Evolutionary conservation across 2,113 vertebrate species (phyloP), one percentile per base, ranked within the genome.

Genomic region (Microtus ochrogaster): DNA sequence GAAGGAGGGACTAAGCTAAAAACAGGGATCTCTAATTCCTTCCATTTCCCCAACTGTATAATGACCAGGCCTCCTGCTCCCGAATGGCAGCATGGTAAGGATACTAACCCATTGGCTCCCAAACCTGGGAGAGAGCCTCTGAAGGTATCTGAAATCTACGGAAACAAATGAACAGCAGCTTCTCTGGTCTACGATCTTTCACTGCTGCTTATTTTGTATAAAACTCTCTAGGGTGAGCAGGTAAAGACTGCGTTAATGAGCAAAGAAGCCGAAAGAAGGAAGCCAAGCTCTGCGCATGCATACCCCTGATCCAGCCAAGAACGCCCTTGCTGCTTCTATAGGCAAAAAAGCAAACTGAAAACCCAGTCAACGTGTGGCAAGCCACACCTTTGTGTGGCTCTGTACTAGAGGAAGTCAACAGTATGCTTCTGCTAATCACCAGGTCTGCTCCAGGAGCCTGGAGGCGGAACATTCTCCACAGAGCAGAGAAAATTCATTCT

Each of bases 401-500:
- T 74, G 52, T 21, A 6, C 47, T 44, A 81, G 66, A 89, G 52
- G 47, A 93, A 93, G 91, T 82, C 92, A 91, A 49, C 94, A 55
- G 28, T 1, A 39, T 4, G 49, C 77, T 68, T 88, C 77, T 61
- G 89, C 58, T 81, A 77, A 91, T 88, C 55, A 76, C 52, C 82
- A 94, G 68, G 86, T 90, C 21, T 87, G 78, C 81, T 91, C 74
- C 86, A 77, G 65, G 79, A 63, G 92, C 95, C 95, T 76, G 33
- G 33, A 84, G 95, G 96, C 96, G 89, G 90, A 95, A 90, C 86
- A 72, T 87, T 97, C 89, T 96, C 94, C 92, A 95, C 88, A 94
- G 96, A 58, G 93, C 49, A 98, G 0, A 97, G 89, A 97, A 96
- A 97, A 97, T 93, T 93, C 94, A 97, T 78, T 95, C 94, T 96